phyloP scores from a whole-genome alignment of 2,113 vertebrate genomes.

The Ahaetulla prasina region DNA sequence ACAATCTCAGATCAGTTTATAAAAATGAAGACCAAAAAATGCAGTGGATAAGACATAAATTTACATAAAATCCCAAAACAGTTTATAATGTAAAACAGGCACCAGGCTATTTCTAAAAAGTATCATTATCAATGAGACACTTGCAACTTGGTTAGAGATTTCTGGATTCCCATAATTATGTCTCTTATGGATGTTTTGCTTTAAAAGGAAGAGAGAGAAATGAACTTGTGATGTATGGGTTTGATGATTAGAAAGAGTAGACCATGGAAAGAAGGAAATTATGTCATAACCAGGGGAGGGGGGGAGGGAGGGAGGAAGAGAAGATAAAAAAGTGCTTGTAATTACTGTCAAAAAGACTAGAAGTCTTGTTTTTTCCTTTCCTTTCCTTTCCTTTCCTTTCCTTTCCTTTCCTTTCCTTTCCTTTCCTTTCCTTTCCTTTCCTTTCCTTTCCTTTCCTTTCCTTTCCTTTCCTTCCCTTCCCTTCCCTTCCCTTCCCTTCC shows the following conservation, averaged over 20 bases:
- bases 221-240: background rate
- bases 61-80: background rate
- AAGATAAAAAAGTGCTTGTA: background rate
- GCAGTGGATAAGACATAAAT: background rate
- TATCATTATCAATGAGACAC: background rate
- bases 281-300: background rate
- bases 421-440: too few relatives aligned
- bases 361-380: background rate
- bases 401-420: too few relatives aligned
- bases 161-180: background rate
- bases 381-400: too few relatives aligned
- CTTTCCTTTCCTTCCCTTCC: too few relatives aligned
- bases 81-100: background rate
- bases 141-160: background rate
- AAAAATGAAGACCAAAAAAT: background rate
- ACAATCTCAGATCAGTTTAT: background rate
- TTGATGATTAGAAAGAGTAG: background rate
- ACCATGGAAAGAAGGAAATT: background rate
- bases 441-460: too few relatives aligned
- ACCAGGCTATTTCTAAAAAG: background rate
- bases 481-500: too few relatives aligned
- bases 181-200: background rate
- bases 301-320: too few relatives aligned
- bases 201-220: background rate
- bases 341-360: background rate